phyloP scores from a whole-genome alignment of 1,140 invertebrate species.

The Coenobita brevimanus region DNA sequence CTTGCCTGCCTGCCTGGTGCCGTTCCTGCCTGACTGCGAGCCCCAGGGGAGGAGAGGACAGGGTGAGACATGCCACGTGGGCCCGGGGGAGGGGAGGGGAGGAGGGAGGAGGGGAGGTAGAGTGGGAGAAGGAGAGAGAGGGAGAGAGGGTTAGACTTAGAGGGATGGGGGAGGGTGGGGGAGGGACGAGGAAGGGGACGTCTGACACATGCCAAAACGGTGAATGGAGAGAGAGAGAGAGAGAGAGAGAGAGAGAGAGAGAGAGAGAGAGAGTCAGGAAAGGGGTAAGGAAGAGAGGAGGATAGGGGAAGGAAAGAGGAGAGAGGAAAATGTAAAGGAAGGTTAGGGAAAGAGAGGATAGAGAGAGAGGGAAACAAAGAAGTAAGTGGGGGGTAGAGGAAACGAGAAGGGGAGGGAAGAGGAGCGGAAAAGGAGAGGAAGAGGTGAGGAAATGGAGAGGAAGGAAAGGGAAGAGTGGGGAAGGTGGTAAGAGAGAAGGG shows the following conservation, averaged over 20 bases:
- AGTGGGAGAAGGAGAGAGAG: no score
- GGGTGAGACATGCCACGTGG: background rate
- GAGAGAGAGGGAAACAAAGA: no score
- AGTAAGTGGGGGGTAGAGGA: no score
- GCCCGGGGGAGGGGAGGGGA: background rate
- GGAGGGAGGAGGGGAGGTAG: no score
- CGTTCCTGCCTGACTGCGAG: background rate
- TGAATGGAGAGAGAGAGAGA: no score
- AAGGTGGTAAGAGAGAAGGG: no score
- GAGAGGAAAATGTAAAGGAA: background rate
- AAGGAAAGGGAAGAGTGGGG: no score
- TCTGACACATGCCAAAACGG: no score
- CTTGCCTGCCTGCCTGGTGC: background rate
- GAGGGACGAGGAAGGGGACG: conserved; percentile 5
- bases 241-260: no score
- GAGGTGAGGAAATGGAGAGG: no score
- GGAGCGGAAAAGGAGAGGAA: no score
- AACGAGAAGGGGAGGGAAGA: no score
- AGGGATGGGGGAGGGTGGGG: background rate
- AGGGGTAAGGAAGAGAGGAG: background rate
- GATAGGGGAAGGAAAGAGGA: background rate
- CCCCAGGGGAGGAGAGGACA: background rate
- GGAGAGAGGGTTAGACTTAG: background rate
- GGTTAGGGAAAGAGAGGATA: background rate
- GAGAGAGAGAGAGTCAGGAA: background rate